A percentile compares a stretch with the other conserved stretches of the same genome.
Conservation (phyloP, 1,140 invertebrate genomes). For the Fopius arisanus region DNA sequence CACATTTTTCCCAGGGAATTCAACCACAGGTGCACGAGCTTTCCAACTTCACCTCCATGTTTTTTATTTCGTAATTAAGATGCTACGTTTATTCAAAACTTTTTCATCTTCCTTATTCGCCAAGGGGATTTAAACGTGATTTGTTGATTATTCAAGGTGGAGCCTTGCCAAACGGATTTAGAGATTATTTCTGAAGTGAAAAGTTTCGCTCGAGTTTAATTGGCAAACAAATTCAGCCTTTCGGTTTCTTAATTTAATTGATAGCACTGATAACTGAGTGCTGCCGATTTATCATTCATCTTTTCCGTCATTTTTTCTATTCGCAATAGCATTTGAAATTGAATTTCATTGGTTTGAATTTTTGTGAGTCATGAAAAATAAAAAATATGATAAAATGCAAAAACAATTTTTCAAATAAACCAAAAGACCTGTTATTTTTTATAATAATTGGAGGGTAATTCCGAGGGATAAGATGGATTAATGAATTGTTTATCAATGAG, state of each 20-base stretch:
- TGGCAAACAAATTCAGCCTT: background rate
- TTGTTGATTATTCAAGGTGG: background rate
- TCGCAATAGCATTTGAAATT: too few relatives aligned
- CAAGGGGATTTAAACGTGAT: background rate
- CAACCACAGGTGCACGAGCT: background rate
- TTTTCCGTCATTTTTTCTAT: too few relatives aligned
- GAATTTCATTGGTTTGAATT: too few relatives aligned
- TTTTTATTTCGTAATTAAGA: constrained; percentile 1
- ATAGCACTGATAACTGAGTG: constrained; percentile 27
- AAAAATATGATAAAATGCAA: too few relatives aligned
- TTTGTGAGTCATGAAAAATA: too few relatives aligned
- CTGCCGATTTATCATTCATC: too few relatives aligned
- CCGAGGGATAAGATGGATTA: too few relatives aligned
- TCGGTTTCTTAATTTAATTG: background rate
- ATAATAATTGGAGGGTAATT: too few relatives aligned
- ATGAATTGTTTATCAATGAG: too few relatives aligned
- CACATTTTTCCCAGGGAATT: background rate
- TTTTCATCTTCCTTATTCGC: background rate
- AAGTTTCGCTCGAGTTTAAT: background rate
- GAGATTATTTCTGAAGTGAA: constrained; percentile 12
- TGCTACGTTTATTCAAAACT: background rate
- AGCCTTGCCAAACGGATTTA: constrained; percentile 20
- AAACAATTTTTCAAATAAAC: too few relatives aligned
- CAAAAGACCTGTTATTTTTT: too few relatives aligned
- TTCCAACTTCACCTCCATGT: background rate